These are phyloP conservation scores for Poecilia latipinna DNA, from an alignment of 2,113 vertebrate genomes.

Conservation along the genomic window DNA sequence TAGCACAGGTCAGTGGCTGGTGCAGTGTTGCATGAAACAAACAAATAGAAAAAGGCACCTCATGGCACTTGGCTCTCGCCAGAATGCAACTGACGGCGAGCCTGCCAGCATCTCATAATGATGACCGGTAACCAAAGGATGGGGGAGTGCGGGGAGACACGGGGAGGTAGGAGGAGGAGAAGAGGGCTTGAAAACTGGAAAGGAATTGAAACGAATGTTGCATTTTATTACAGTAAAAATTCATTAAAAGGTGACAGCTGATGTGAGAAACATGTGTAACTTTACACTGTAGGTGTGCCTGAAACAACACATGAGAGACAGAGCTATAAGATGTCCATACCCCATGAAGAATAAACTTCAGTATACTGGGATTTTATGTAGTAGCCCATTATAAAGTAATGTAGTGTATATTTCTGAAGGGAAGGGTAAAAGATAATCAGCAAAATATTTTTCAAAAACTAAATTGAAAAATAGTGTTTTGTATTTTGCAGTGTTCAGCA, in stretches of 20 bases:
- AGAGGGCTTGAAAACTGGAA: conserved; percentile 14
- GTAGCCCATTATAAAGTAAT: too few species aligned
- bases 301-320: conserved; percentile 10
- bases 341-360: too few species aligned
- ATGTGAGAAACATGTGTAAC: too few species aligned
- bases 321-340: background rate
- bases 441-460: too few species aligned
- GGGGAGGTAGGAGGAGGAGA: background rate
- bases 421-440: too few species aligned
- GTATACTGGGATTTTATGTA: too few species aligned
- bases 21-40: conserved; percentile 98
- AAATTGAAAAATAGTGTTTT: too few species aligned
- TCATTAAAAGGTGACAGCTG: background rate
- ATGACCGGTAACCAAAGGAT: conserved; percentile 75
- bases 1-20: conserved; percentile 96
- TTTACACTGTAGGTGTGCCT: background rate
- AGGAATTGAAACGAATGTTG: background rate
- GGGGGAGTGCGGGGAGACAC: conserved; percentile 16
- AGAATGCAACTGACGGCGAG: conserved; percentile 82
- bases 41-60: conserved; percentile 99
- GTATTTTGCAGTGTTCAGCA: too few species aligned
- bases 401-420: too few species aligned
- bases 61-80: conserved; percentile 92
- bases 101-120: conserved; percentile 84
- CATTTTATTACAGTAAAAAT: conserved; percentile 14